phyloP scores from a whole-genome alignment of 2,797 vertebrate genomes.

The Gila robusta region DNA sequence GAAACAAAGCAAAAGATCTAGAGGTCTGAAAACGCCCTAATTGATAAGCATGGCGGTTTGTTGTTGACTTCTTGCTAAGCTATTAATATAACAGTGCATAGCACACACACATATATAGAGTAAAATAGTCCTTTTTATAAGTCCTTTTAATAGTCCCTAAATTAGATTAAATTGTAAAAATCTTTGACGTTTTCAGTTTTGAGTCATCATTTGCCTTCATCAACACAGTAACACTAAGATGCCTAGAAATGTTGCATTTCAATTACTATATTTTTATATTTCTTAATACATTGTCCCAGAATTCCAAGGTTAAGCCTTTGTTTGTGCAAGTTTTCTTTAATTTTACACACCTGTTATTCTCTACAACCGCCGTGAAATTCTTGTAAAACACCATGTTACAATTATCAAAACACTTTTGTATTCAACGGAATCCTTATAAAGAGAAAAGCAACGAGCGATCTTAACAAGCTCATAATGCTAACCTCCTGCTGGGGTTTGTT shows the following conservation, averaged over 20 bases:
- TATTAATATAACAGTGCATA: not conserved
- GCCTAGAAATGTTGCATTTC: not conserved
- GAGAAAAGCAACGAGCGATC: slow-evolving; percentile 41
- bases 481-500: slow-evolving; percentile 58
- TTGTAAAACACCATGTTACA: slow-evolving; percentile 57
- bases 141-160: too few species aligned
- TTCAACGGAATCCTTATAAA: slow-evolving; percentile 41
- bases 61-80: not conserved
- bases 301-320: not conserved
- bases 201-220: not conserved
- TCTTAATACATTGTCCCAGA: not conserved
- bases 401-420: slow-evolving; percentile 52
- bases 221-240: not conserved
- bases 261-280: not conserved
- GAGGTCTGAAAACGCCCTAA: not conserved
- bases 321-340: slow-evolving; percentile 6
- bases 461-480: slow-evolving; percentile 59
- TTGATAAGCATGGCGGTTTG: not conserved
- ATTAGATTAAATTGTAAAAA: not conserved
- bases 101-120: not conserved
- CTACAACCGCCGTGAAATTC: slow-evolving; percentile 26
- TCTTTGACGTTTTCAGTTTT: not conserved
- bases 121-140: not conserved
- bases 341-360: slow-evolving; percentile 54
- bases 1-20: not conserved